A percentile compares a stretch with the other conserved stretches of the same genome.
These are phyloP conservation scores for Palloptera scutellata DNA, from an alignment of 2,888 invertebrate genomes.

Conservation along the genomic window DNA sequence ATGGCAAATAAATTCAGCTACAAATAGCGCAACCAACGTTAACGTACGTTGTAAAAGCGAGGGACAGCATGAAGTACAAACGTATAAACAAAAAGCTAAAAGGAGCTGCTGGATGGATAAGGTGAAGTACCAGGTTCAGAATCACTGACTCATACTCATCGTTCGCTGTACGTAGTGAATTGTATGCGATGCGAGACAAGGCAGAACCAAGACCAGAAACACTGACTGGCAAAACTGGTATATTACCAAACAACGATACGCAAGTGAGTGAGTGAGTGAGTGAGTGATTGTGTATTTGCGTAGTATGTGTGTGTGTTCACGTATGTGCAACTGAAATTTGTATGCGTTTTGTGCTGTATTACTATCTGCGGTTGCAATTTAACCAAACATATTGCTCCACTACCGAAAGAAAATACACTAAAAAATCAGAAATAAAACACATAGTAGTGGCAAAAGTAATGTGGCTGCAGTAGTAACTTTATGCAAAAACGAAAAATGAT, in stretches of 20 bases:
- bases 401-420: neutral
- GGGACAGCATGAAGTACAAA: neutral
- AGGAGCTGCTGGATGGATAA: too few relatives aligned
- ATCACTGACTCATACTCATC: too few relatives aligned
- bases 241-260: conserved; percentile 5
- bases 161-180: too few relatives aligned
- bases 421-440: neutral
- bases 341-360: conserved; percentile 16
- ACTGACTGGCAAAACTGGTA: neutral
- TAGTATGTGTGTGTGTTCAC: conserved; percentile 1
- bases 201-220: neutral
- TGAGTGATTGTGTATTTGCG: neutral
- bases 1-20: conserved; percentile 26
- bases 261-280: neutral
- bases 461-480: conserved; percentile 6
- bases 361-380: conserved; percentile 16
- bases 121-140: too few relatives aligned
- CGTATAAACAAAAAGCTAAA: too few relatives aligned
- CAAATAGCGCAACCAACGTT: conserved; percentile 16
- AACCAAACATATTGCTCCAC: conserved; percentile 16
- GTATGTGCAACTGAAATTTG: neutral
- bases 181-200: too few relatives aligned
- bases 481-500: neutral
- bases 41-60: conserved; percentile 4
- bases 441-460: neutral